These are phyloP conservation scores for Caranx ignobilis DNA, from an alignment of 2,113 vertebrate species.

Conservation along the genomic window DNA sequence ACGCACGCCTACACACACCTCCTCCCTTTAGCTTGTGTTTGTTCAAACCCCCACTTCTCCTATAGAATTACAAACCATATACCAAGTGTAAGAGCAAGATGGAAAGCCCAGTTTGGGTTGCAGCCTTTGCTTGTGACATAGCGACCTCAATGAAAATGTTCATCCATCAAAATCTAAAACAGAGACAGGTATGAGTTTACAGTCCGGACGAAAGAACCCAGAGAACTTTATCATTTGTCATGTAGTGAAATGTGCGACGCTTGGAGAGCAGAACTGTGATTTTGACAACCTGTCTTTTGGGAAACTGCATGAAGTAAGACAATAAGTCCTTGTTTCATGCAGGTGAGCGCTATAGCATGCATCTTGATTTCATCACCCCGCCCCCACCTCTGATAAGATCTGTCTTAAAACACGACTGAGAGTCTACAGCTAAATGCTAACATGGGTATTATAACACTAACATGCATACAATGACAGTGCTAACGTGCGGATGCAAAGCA, in stretches of 20 bases:
- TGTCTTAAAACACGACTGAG: not conserved
- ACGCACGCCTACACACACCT: conserved; percentile 61
- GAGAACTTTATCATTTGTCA: not conserved
- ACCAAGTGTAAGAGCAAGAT: conserved; percentile 51
- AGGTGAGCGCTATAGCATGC: not conserved
- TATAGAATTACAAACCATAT: conserved; percentile 76
- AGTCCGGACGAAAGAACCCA: not conserved
- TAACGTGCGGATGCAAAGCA: not conserved
- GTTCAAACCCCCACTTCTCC: conserved; percentile 61
- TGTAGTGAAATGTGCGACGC: not conserved
- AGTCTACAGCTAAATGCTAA: not conserved
- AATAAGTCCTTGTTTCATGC: conserved; percentile 27
- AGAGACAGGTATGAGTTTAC: conserved; percentile 55
- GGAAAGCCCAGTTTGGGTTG: conserved; percentile 66
- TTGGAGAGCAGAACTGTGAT: conserved; percentile 14
- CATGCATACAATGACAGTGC: not conserved
- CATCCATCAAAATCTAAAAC: conserved; percentile 70
- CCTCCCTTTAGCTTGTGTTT: conserved; percentile 68
- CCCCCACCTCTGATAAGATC: not conserved
- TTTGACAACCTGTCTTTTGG: conserved; percentile 17
- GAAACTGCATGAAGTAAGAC: conserved; percentile 12
- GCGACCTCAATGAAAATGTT: conserved; percentile 67
- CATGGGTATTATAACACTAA: not conserved
- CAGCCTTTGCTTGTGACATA: conserved; percentile 54
- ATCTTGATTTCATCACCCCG: not conserved